Conservation (phyloP, 2,113 vertebrate species). For the Clarias gariepinus region DNA sequence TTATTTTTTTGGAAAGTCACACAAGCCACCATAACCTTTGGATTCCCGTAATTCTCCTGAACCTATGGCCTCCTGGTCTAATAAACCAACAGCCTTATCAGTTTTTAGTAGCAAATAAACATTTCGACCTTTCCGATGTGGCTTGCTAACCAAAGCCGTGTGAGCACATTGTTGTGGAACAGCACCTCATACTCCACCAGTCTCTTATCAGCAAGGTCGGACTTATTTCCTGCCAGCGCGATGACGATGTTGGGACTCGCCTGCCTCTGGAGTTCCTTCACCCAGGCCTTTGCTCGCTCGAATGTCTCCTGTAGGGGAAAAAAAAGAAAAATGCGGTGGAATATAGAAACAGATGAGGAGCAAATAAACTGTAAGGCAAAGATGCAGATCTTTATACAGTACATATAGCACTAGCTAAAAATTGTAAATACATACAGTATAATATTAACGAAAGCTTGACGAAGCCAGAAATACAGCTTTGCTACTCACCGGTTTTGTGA, state of each 20-base stretch:
- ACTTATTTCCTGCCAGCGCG: conserved; percentile 80
- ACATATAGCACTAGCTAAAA: background rate
- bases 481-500: conserved; percentile 77
- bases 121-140: background rate
- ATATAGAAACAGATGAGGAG: background rate
- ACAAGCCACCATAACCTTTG: background rate
- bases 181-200: conserved; percentile 81
- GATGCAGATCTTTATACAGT: background rate
- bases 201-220: conserved; percentile 79
- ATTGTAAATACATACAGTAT: background rate
- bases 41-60: background rate
- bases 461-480: background rate
- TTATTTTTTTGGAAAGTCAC: background rate
- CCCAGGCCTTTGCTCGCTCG: conserved; percentile 82
- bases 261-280: conserved; percentile 83
- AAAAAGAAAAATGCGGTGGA: background rate
- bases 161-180: background rate
- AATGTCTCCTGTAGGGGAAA: conserved; percentile 73
- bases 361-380: background rate
- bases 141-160: background rate
- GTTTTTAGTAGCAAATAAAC: background rate
- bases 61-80: background rate
- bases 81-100: background rate
- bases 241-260: conserved; percentile 84
- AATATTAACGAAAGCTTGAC: background rate